Evolutionary conservation across 2,113 vertebrate species (phyloP).

Genomic region (Desmodus rotundus): DNA sequence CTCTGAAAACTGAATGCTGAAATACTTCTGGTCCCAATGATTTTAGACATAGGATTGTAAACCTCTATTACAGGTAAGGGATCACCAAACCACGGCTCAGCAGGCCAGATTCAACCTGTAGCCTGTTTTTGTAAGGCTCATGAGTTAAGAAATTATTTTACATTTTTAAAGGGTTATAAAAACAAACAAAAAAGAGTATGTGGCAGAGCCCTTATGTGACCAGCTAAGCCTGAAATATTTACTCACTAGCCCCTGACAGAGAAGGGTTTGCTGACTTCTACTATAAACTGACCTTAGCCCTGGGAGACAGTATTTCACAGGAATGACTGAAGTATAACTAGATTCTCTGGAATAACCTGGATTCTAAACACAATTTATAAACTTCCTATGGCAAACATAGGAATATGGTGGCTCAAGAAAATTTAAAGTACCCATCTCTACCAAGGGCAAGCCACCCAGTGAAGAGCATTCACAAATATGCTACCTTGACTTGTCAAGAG

Average conservation of each 20-base stretch:
- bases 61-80: not conserved
- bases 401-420: not conserved
- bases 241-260: not conserved
- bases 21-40: not conserved
- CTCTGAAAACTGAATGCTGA: conserved; percentile 14
- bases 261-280: not conserved
- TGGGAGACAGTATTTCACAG: not conserved
- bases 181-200: not conserved
- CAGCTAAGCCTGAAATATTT: not conserved
- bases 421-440: not conserved
- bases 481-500: not conserved
- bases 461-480: not conserved
- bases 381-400: not conserved
- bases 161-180: not conserved
- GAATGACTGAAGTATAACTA: not conserved
- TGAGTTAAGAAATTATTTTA: not conserved
- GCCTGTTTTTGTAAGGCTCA: not conserved
- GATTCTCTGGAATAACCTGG: not conserved
- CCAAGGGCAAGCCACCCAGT: not conserved
- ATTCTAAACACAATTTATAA: not conserved
- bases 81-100: not conserved
- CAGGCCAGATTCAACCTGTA: not conserved
- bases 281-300: not conserved
- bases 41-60: not conserved
- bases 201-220: not conserved